Base-by-base conservation (phyloP, 1,140 invertebrate species). In the Chrysoperla carnea region DNA sequence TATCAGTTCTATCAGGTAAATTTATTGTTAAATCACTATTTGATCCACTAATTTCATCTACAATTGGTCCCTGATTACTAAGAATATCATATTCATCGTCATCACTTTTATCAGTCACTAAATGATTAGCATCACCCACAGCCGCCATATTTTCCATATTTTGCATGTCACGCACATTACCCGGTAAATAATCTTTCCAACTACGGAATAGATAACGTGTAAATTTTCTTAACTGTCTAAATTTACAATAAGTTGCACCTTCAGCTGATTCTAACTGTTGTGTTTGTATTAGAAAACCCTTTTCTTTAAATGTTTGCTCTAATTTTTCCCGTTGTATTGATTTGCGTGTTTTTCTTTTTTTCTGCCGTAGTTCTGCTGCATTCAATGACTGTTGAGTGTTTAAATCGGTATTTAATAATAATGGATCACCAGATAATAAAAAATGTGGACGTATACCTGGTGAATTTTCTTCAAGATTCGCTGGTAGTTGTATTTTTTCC, bases 161-260 rank as follows among this genome's bases (percentile, higher is more conserved):
- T 28, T 52, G 52, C 11, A 51, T 39, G 13, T 57, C 57, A 8
- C 45, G 53, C 33, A 85, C 68, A 46, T 83, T 81, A 0, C 80
- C 84, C 0, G 88, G 87, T 13, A 93, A 66, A 58, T 92, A 89
- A 58, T 91, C 84, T 56, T 90, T 90, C 87, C 87, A 93, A 54
- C 84, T 89, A 42, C 88, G 69, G 50, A 91, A 90, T 36, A 92
- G 65, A 59, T 93, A 93, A 27, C 87, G 70, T 0, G 88, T 93
- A 52, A 92, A 92, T 57, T 92, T 93, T 45, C 86, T 68, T 8
- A 93, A 61, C 53, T 92, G 88, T 36, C 87, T 66, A 55, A 93
- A 93, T 59, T 93, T 93, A 61, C 88, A 93, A 53, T 91, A 93
- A 0, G 87, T 91, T 0, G 87, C 85, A 0, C 87, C 87, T 58